Percentiles rank a stretch among this genome's conserved stretches.
Conservation (phyloP, 2,888 invertebrate species). For the Pogonocherus hispidulus region DNA sequence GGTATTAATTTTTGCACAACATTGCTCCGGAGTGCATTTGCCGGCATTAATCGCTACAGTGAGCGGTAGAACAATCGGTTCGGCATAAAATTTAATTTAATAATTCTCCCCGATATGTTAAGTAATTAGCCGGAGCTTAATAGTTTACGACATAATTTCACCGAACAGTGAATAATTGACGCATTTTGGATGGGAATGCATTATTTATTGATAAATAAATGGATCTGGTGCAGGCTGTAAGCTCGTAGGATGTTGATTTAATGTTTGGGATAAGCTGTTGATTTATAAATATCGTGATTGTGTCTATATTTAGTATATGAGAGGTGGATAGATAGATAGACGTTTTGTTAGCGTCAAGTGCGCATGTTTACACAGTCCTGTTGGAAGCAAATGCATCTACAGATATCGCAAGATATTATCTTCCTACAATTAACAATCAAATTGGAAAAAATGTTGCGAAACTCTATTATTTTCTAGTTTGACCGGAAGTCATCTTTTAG, state of each 20-base stretch:
- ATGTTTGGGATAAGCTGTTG: too few relatives aligned
- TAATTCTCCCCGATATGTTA: slow-evolving; percentile 23
- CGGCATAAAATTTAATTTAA: slow-evolving; percentile 22
- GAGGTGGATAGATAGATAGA: too few relatives aligned
- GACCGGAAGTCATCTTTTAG: too few relatives aligned
- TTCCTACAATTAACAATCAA: too few relatives aligned
- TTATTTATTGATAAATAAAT: slow-evolving; percentile 17
- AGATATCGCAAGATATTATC: too few relatives aligned
- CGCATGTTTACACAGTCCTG: too few relatives aligned
- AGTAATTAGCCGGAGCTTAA: slow-evolving; percentile 25
- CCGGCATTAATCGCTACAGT: slow-evolving; percentile 9
- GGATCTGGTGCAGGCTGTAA: background rate
- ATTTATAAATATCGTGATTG: too few relatives aligned
- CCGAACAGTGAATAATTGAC: slow-evolving; percentile 12
- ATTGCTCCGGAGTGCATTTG: background rate
- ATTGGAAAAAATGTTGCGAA: too few relatives aligned
- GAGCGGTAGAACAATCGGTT: background rate
- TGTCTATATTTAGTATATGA: too few relatives aligned
- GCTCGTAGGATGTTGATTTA: background rate
- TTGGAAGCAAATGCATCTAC: too few relatives aligned
- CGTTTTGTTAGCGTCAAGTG: too few relatives aligned
- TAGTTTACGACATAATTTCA: slow-evolving; percentile 30
- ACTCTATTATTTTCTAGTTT: too few relatives aligned
- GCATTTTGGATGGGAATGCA: background rate
- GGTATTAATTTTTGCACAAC: slow-evolving; percentile 2